A percentile compares a stretch with the other conserved stretches of the same genome.
These are phyloP conservation scores for Geopemphigus sp. DNA, from an alignment of 1,140 invertebrate species.

Conservation along the genomic window DNA sequence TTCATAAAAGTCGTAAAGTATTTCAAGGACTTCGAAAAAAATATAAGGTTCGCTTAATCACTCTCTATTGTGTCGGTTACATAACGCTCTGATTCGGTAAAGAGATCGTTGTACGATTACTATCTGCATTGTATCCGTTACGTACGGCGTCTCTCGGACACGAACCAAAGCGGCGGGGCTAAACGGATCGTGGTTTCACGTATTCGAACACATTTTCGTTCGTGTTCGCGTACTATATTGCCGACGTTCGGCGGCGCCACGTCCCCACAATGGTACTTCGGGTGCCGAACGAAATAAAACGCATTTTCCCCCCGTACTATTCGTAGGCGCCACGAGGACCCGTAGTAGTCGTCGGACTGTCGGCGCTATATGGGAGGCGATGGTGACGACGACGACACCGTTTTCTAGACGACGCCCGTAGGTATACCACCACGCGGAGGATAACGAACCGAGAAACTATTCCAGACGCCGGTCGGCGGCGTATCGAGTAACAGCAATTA, in stretches of 20 bases:
- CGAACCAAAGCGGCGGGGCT: background rate
- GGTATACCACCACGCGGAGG: conserved; percentile 29
- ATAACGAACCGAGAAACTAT: conserved; percentile 8
- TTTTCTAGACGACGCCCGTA: conserved; percentile 3
- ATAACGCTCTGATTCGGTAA: background rate
- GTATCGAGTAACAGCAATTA: conserved; percentile 24
- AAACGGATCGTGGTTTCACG: background rate
- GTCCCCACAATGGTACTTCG: background rate
- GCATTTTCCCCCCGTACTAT: background rate
- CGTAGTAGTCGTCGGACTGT: background rate
- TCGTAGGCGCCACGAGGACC: conserved; percentile 1
- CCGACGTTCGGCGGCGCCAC: background rate
- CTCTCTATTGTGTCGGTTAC: background rate
- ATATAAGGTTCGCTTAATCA: conserved; percentile 1
- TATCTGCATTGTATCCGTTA: background rate
- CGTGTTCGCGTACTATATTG: background rate
- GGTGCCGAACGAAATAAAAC: background rate
- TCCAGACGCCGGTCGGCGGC: background rate
- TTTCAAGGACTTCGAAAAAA: conserved; percentile 14
- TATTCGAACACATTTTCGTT: background rate
- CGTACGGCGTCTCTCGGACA: too few relatives aligned
- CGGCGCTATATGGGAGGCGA: background rate
- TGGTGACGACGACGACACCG: too few relatives aligned
- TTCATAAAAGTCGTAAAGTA: background rate
- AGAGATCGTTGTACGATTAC: background rate